Percentiles rank a stretch among this genome's conserved stretches.
Evolutionary conservation across 2,797 vertebrate species (phyloP).

Genomic region (Cyprinodon diabolis): DNA sequence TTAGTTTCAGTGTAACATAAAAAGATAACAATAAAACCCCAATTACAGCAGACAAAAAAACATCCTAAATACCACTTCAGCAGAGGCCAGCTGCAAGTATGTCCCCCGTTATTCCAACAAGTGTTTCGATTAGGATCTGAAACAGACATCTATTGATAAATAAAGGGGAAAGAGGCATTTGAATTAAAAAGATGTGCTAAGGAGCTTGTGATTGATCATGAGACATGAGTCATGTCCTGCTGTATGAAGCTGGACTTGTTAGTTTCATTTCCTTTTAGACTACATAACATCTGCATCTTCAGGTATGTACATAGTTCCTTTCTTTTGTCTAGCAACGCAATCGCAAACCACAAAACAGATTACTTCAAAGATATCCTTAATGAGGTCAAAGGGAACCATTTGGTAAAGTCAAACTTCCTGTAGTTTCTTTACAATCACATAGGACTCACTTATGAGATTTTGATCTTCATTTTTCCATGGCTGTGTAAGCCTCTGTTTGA

Average conservation of each 20-base stretch:
- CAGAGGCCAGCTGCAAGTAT: background rate
- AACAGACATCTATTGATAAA: background rate
- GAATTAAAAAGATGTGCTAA: background rate
- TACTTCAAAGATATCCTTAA: background rate
- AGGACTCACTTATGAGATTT: background rate
- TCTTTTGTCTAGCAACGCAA: background rate
- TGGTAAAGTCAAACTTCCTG: background rate
- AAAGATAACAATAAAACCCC: background rate
- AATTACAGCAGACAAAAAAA: background rate
- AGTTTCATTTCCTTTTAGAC: constrained; percentile 8
- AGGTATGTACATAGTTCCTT: background rate
- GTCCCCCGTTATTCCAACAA: background rate
- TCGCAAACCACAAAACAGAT: background rate
- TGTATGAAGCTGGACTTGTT: background rate
- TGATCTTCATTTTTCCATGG: background rate
- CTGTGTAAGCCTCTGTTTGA: background rate
- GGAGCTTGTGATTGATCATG: background rate
- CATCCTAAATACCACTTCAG: background rate
- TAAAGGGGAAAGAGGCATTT: background rate
- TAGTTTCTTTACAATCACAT: background rate
- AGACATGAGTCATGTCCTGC: background rate
- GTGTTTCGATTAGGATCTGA: background rate
- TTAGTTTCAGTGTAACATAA: background rate
- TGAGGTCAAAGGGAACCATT: background rate
- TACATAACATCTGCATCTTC: constrained; percentile 1